Conservation (phyloP, 2,888 invertebrate species). For the Epinotia bilunana region DNA sequence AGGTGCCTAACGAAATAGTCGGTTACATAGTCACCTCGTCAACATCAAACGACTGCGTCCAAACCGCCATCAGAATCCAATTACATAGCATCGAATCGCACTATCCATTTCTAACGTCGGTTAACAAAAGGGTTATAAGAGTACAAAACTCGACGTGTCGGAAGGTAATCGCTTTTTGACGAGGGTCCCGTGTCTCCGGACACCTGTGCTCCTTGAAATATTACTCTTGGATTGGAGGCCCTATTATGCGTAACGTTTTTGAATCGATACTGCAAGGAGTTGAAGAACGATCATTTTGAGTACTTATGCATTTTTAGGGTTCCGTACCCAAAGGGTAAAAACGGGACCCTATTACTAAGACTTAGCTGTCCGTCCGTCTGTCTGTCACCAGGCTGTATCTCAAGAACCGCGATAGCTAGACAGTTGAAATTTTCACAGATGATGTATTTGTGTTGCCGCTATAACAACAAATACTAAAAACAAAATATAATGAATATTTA, state of each 20-base stretch:
- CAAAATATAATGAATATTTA: too few relatives aligned
- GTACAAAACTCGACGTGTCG: conserved; percentile 53
- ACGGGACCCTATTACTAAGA: too few relatives aligned
- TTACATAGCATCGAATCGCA: conserved; percentile 33
- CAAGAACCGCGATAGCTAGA: too few relatives aligned
- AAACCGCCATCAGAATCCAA: conserved; percentile 24
- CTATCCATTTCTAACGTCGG: conserved; percentile 44
- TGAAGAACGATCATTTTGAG: background rate
- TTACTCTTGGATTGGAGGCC: conserved; percentile 51
- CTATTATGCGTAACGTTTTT: conserved; percentile 32
- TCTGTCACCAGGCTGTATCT: too few relatives aligned
- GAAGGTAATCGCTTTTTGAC: conserved; percentile 66
- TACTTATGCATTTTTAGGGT: too few relatives aligned
- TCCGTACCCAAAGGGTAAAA: too few relatives aligned
- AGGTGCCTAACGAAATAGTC: too few relatives aligned
- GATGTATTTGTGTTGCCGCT: too few relatives aligned
- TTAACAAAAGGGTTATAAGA: conserved; percentile 55
- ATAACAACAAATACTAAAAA: too few relatives aligned
- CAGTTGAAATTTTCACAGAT: too few relatives aligned
- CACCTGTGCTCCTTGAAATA: conserved; percentile 66
- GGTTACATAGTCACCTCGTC: background rate
- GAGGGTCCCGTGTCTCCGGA: conserved; percentile 58
- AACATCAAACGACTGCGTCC: background rate
- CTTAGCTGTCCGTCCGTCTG: too few relatives aligned
- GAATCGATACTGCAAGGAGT: conserved; percentile 9